Conservation (phyloP, 2,797 vertebrate genomes). For the Trichosurus vulpecula region DNA sequence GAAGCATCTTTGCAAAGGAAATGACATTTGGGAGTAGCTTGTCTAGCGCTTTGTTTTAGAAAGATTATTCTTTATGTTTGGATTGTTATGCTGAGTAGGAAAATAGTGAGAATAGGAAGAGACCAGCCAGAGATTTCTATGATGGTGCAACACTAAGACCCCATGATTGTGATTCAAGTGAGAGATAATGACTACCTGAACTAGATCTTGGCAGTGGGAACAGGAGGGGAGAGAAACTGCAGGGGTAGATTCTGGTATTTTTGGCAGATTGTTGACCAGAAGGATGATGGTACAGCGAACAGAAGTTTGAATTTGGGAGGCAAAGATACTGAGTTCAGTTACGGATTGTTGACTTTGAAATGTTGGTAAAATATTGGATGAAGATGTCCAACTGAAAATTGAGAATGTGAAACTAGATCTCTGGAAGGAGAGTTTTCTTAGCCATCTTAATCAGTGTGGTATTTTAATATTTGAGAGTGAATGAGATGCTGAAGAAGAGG, state of each 20-base stretch:
- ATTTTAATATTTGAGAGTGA: not conserved
- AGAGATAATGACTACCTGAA: not conserved
- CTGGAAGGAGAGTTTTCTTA: not conserved
- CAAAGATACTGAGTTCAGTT: not conserved
- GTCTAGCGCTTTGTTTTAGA: not conserved
- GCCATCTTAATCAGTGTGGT: not conserved
- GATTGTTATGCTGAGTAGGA: not conserved
- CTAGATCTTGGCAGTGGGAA: not conserved
- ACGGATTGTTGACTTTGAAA: not conserved
- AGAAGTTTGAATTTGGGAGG: not conserved
- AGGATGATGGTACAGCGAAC: not conserved
- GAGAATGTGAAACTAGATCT: not conserved
- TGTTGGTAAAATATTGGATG: not conserved
- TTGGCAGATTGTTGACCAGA: not conserved
- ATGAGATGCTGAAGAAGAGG: no score
- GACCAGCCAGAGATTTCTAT: no score
- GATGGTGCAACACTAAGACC: not conserved
- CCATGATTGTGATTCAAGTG: not conserved
- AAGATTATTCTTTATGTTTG: not conserved
- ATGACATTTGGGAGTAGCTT: not conserved
- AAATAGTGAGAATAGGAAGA: not conserved
- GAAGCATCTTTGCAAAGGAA: not conserved
- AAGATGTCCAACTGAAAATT: not conserved
- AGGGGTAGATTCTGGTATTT: not conserved
- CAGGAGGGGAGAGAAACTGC: not conserved